Evolutionary conservation across 2,888 invertebrate species (phyloP).

Genomic region (Drosophila pseudotalamancana): DNA sequence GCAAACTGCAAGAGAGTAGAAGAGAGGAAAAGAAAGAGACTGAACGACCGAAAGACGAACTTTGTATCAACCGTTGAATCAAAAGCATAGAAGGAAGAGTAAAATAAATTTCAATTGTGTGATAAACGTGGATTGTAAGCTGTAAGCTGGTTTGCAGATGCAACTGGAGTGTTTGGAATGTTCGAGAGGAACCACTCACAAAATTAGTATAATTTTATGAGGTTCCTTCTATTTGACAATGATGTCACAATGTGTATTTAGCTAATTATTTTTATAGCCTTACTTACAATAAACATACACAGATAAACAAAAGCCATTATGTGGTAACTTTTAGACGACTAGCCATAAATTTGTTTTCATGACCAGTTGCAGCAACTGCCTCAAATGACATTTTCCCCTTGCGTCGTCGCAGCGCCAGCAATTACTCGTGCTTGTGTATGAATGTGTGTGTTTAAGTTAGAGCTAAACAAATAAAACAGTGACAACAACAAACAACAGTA

Average conservation of each 20-base stretch:
- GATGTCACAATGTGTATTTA: slow-evolving; percentile 12
- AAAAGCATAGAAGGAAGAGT: not conserved
- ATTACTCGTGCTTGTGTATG: slow-evolving; percentile 19
- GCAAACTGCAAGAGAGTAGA: slow-evolving; percentile 7
- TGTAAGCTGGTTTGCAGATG: not conserved
- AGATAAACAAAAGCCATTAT: slow-evolving; percentile 2
- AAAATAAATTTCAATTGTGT: slow-evolving; percentile 3
- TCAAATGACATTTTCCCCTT: slow-evolving; percentile 5
- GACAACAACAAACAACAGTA: slow-evolving; percentile 10
- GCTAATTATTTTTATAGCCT: slow-evolving; percentile 1
- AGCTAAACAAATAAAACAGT: slow-evolving; percentile 3
- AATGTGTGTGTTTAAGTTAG: slow-evolving; percentile 6
- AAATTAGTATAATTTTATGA: not conserved
- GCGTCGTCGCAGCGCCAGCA: not conserved
- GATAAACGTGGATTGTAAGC: slow-evolving; percentile 11
- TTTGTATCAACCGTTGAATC: not conserved
- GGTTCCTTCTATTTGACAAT: not conserved
- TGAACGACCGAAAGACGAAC: not conserved
- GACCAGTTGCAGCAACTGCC: slow-evolving; percentile 11
- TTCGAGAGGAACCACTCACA: not conserved
- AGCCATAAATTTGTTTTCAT: slow-evolving; percentile 21
- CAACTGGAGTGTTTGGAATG: not conserved
- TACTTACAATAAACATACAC: not conserved
- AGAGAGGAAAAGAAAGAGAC: not conserved
- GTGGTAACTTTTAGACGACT: slow-evolving; percentile 6